Evolutionary conservation across 2,797 vertebrate species (phyloP).

Genomic region (Acanthurus lineatus): DNA sequence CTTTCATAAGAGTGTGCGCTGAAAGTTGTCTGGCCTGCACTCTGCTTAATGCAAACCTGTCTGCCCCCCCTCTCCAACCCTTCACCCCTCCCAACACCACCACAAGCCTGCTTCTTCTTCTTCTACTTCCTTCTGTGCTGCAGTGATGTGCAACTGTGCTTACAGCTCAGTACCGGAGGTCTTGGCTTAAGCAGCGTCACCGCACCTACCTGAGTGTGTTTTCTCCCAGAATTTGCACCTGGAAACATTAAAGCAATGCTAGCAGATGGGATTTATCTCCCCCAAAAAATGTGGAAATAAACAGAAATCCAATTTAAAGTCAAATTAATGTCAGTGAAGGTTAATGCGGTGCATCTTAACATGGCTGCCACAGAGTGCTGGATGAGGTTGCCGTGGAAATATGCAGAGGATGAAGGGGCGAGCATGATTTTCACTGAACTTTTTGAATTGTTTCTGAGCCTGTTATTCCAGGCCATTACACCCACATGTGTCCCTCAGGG

Average conservation of each 20-base stretch:
- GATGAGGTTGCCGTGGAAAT: slow-evolving; percentile 46
- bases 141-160: slow-evolving; percentile 64
- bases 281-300: not conserved
- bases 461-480: slow-evolving; percentile 57
- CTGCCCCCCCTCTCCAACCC: slow-evolving; percentile 18
- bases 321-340: slow-evolving; percentile 8
- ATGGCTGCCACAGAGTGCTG: slow-evolving; percentile 28
- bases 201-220: slow-evolving; percentile 45
- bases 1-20: slow-evolving; percentile 56
- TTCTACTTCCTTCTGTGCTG: slow-evolving; percentile 43
- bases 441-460: slow-evolving; percentile 53
- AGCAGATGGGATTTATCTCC: slow-evolving; percentile 15
- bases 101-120: slow-evolving; percentile 55
- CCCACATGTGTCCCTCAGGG: slow-evolving; percentile 53
- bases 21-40: slow-evolving; percentile 57
- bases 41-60: slow-evolving; percentile 64
- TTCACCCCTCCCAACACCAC: slow-evolving; percentile 21
- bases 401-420: slow-evolving; percentile 15
- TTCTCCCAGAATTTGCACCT: slow-evolving; percentile 34
- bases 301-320: not conserved
- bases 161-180: slow-evolving; percentile 42
- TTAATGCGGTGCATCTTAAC: slow-evolving; percentile 1
- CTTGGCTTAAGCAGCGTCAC: slow-evolving; percentile 46
- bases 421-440: slow-evolving; percentile 51
- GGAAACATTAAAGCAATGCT: slow-evolving; percentile 69